Conservation (phyloP, 2,113 vertebrate species). For the Lagopus muta region DNA sequence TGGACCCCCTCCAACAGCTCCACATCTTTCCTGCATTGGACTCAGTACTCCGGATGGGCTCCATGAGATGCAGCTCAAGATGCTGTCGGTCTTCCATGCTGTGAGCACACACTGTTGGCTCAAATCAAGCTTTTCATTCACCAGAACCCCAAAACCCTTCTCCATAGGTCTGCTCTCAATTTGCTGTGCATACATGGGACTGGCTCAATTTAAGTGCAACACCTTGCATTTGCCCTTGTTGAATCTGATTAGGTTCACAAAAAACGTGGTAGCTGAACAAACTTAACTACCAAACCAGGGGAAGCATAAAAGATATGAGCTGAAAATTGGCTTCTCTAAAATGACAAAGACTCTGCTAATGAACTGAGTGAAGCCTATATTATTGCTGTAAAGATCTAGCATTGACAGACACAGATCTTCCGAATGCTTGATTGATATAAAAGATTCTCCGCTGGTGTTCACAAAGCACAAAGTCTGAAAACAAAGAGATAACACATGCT, state of each 20-base stretch:
- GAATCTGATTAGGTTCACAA: background rate
- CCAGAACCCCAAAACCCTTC: background rate
- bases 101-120: background rate
- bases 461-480: background rate
- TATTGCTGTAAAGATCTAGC: background rate
- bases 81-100: too few relatives aligned
- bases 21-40: background rate
- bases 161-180: background rate
- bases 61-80: background rate
- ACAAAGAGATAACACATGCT: background rate
- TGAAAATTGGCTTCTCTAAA: background rate
- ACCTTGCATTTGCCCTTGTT: background rate
- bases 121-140: background rate
- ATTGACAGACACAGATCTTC: background rate
- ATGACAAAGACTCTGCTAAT: fast-evolving
- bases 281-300: background rate
- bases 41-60: background rate
- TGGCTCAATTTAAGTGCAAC: background rate
- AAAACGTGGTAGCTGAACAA: background rate
- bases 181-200: background rate
- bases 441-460: background rate
- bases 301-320: background rate
- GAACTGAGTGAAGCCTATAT: background rate
- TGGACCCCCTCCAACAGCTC: background rate
- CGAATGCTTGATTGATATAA: background rate